Evolutionary conservation across 1,140 invertebrate genomes (phyloP).

Genomic region (Holcopasites calliopsidis): DNA sequence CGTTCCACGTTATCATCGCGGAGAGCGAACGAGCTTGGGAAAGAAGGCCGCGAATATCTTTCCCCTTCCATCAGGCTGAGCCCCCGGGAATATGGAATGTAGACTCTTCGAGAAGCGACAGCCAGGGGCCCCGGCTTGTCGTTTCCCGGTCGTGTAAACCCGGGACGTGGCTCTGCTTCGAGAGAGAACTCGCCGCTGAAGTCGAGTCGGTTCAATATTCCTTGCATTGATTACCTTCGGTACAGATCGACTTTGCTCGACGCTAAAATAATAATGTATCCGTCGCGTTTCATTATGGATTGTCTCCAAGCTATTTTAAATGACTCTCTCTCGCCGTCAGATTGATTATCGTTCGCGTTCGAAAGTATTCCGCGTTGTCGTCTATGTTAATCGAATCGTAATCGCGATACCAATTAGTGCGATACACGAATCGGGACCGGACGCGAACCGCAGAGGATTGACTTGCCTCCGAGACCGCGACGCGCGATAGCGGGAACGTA

Average conservation of each 20-base stretch:
- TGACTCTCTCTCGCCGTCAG: too few species aligned
- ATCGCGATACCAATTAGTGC: not conserved
- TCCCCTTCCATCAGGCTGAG: conserved; percentile 41
- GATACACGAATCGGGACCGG: not conserved
- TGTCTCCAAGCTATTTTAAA: too few species aligned
- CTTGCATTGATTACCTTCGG: not conserved
- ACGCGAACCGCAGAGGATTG: not conserved
- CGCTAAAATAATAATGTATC: too few species aligned
- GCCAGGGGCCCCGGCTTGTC: conserved; percentile 6
- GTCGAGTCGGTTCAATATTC: conserved; percentile 6
- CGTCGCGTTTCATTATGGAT: not conserved
- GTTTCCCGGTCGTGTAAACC: not conserved
- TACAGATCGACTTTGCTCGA: not conserved
- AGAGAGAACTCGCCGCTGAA: not conserved
- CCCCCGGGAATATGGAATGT: conserved; percentile 38
- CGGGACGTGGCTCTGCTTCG: conserved; percentile 1
- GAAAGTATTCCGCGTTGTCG: too few species aligned
- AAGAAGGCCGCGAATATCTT: conserved; percentile 14
- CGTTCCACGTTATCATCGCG: not conserved
- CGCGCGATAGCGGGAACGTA: not conserved
- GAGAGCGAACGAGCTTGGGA: conserved; percentile 10
- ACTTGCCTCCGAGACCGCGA: not conserved
- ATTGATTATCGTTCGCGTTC: too few species aligned
- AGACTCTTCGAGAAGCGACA: conserved; percentile 29
- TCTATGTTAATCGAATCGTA: too few species aligned